phyloP scores from a whole-genome alignment of 2,113 vertebrate species.

The Trochalopteron elliotii region DNA sequence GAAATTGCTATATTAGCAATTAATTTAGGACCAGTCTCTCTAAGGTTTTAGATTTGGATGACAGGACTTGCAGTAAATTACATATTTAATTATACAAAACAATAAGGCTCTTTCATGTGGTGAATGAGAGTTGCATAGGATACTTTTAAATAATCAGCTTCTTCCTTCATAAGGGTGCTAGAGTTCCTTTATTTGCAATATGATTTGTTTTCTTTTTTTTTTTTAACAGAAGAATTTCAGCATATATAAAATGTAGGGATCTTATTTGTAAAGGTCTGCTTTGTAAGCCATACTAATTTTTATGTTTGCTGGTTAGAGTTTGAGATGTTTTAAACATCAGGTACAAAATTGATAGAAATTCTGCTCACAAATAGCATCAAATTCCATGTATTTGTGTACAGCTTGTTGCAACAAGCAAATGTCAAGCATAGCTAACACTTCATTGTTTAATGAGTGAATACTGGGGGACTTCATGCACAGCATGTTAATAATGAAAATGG shows the following conservation, averaged over 20 bases:
- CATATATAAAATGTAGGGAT: background rate
- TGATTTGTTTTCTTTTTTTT: background rate
- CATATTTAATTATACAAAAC: slow-evolving; percentile 7
- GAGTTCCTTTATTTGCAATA: background rate
- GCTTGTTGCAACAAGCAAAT: background rate
- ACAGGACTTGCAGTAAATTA: background rate
- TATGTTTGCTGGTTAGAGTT: background rate
- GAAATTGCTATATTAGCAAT: slow-evolving; percentile 16
- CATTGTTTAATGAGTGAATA: background rate
- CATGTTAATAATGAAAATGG: background rate
- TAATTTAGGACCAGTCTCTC: background rate
- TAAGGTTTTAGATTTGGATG: background rate
- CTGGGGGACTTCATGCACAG: fast-evolving
- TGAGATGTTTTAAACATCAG: background rate
- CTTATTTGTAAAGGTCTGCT: background rate
- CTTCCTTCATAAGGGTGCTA: background rate
- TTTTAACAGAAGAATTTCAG: background rate
- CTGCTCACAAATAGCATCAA: background rate
- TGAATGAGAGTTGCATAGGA: background rate
- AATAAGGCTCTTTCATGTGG: background rate
- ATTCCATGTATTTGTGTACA: background rate
- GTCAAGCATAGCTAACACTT: background rate
- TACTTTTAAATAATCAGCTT: background rate
- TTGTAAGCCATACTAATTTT: background rate
- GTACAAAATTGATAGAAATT: background rate